Evolutionary conservation across 35 echinoderm and acorn worm species (phyloP), one percentile per base, ranked within the genome.

Genomic region (Heliocidaris erythrogramma): DNA sequence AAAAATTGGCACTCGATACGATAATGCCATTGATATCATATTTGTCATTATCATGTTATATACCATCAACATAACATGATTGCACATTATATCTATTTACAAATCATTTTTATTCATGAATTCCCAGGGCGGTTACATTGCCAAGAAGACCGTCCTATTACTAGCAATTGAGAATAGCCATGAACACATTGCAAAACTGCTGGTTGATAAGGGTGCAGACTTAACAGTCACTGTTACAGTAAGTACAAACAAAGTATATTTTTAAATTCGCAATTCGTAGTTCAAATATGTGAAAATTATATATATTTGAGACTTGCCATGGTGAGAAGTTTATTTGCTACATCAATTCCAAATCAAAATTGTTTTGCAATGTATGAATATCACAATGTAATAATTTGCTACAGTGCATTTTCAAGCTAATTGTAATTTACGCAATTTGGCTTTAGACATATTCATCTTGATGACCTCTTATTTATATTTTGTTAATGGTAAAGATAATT

Each of bases 161-260:
- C 29, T 95, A 17, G 94, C 94, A 35, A 65, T 95, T 21, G 86
- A 95, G 52, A 95, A 95, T 11, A 47, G 56, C 2, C 31, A 92
- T 69, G 86, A 60, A 47, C 24, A 95, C 56, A 53, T 95, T 16
- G 94, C 94, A 27, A 95, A 90, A n/a, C 87, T 95, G 9, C 88
- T 95, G 13, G 87, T 95, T 18, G 88, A 95, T 88, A 95, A 88
- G 56, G 94, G 94, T 60, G 94, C 94, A 9, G 94, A 95, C 92
- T 88, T 95, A 59, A 95, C 86, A n/a, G 94, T 69, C 32, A 95
- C 94, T 14, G 86, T 95, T 9, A 95, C 59, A 24, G 94, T 95
- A 48, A 95, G 94, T 95, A 92, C 29, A 31, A 9, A 13, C 32
- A 14, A 18, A 18, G 35, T 29, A n/a, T n/a, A n/a, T 4, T 2